These are phyloP conservation scores for Delichon dasypus DNA, from an alignment of 2,797 vertebrate species.

Conservation along the genomic window DNA sequence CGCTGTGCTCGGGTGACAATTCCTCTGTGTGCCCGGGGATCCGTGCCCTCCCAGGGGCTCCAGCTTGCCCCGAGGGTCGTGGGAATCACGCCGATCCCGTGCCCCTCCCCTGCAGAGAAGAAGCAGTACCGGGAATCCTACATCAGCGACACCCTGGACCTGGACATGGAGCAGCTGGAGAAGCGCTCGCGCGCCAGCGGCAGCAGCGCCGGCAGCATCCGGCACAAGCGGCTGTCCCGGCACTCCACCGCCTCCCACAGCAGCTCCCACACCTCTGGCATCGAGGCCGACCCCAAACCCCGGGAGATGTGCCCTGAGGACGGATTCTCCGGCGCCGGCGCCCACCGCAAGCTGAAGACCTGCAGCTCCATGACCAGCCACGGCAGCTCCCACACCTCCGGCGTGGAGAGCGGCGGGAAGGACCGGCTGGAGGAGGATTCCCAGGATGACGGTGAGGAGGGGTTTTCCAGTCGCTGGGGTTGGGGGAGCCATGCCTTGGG, in stretches of 20 bases:
- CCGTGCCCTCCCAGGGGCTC: accelerated
- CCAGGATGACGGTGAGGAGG: constrained; percentile 83
- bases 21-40: accelerated
- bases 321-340: constrained; percentile 77
- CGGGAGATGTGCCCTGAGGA: constrained; percentile 73
- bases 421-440: constrained; percentile 91
- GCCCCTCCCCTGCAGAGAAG: constrained; percentile 81
- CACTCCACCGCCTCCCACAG: constrained; percentile 92
- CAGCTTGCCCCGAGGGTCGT: accelerated
- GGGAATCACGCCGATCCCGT: accelerated
- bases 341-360: constrained; percentile 86
- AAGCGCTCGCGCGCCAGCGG: constrained; percentile 93
- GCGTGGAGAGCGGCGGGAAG: constrained; percentile 93
- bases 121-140: constrained; percentile 98
- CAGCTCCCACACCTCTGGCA: constrained; percentile 97
- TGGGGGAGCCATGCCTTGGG: no score
- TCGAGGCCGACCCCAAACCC: constrained; percentile 86
- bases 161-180: constrained; percentile 95
- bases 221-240: constrained; percentile 88
- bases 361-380: constrained; percentile 95
- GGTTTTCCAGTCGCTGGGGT: accelerated
- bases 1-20: accelerated
- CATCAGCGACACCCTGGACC: constrained; percentile 96
- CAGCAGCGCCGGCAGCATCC: constrained; percentile 89
- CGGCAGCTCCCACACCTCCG: constrained; percentile 95